phyloP scores from a whole-genome alignment of 2,113 vertebrate species.

The Nymphicus hollandicus region DNA sequence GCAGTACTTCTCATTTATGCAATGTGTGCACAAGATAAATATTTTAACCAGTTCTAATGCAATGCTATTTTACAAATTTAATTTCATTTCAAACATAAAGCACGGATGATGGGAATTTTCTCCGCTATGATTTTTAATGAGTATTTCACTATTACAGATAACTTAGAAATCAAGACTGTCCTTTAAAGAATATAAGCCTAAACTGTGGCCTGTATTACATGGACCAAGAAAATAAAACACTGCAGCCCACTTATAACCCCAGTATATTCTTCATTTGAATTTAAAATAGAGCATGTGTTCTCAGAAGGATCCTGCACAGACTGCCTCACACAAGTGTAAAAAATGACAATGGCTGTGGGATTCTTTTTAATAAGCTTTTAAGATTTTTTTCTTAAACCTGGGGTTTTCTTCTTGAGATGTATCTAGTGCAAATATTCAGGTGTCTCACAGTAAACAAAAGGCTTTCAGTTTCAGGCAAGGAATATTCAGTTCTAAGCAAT shows the following conservation, averaged over 20 bases:
- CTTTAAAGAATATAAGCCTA: not conserved
- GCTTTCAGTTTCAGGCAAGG: not conserved
- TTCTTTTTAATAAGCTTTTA: not conserved
- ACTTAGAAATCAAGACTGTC: not conserved
- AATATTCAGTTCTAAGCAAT: not conserved
- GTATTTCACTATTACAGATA: not conserved
- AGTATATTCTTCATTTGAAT: not conserved
- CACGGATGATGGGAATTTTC: not conserved
- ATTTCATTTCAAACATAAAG: not conserved
- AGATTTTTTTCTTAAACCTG: not conserved
- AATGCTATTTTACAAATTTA: not conserved
- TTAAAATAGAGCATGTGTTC: not conserved
- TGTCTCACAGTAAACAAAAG: not conserved
- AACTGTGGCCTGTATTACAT: not conserved
- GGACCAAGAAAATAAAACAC: not conserved
- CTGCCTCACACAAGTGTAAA: not conserved
- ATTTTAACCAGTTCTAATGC: not conserved
- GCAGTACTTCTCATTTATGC: not conserved
- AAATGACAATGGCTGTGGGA: not conserved
- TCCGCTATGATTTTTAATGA: not conserved
- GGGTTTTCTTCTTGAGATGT: accelerated
- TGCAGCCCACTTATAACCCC: not conserved
- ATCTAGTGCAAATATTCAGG: not conserved
- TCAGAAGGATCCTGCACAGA: not conserved
- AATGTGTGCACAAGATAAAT: not conserved